Base-by-base conservation (phyloP, 2,113 vertebrate species). In the Pitta sordida region DNA sequence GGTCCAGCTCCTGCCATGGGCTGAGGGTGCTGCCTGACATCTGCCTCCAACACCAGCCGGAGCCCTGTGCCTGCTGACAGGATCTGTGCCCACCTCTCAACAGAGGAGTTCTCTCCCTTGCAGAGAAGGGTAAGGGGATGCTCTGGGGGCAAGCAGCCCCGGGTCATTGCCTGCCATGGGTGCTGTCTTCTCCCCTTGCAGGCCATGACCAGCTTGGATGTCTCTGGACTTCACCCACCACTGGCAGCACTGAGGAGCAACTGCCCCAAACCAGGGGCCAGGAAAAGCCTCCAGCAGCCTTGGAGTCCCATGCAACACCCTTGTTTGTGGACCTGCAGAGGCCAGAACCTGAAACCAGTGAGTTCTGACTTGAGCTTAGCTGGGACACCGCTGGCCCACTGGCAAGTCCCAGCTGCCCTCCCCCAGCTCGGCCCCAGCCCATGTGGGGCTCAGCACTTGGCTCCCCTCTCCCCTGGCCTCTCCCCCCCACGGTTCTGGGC, bases 401-500 rank as follows among this genome's bases (percentile, higher is more conserved):
- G 43, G 11, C 39, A 30, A 48, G 46, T 16, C 60, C 52, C 58
- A 53, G 23, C 18, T 11, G 6, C 11, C 20, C 15, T 76, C 59
- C 56, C 3, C 7, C 18, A 41, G 13, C 36, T 36, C 12, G 2
- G 9, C 2, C 44, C 36, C 58, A 29, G 32, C 27, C 83, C 43
- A 4, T 1, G 18, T 7, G 4, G 3, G 41, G 7, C 15, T 41
- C 80, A 70, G 32, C 48, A 34, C 30, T 15, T 3, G 22, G 13
- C 11, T 60, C 15, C 24, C 36, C 34, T 51, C 21, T 56, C 6
- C 41, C 16, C 55, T 13, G 30, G 21, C 44, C 26, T 32, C 21
- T 46, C 8, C 0, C 26, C 8, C 0, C 26, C 3, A 0, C 0
- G 26, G 8, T 56, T 37, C 59, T 15, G 43, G 39, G 27, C 2